These are phyloP conservation scores for Dendrocopos noguchii DNA, from an alignment of 2,113 vertebrate species.

Conservation along the genomic window DNA sequence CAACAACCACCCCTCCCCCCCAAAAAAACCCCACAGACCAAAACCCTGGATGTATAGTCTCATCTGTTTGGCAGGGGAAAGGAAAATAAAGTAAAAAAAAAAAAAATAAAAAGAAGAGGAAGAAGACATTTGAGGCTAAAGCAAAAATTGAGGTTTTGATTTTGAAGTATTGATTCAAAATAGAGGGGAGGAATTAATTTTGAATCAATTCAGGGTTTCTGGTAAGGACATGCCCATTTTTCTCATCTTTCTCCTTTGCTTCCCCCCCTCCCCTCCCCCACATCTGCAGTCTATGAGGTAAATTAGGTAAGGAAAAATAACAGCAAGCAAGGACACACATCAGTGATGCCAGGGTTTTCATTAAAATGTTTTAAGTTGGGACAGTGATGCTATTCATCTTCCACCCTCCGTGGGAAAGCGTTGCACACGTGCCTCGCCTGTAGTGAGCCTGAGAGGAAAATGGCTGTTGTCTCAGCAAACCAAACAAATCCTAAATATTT, in stretches of 20 bases:
- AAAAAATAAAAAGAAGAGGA: too few species aligned
- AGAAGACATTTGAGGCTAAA: not conserved
- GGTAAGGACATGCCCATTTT: conserved; percentile 13
- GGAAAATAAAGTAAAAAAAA: not conserved
- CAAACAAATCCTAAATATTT: not conserved
- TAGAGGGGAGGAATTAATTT: conserved; percentile 38
- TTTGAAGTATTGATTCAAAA: conserved; percentile 55
- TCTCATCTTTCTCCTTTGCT: not conserved
- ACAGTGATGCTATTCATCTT: conserved; percentile 44
- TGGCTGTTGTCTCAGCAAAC: not conserved
- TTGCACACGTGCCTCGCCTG: not conserved
- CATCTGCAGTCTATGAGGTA: conserved; percentile 25
- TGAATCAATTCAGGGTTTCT: conserved; percentile 40
- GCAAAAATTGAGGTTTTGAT: conserved; percentile 2
- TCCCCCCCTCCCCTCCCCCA: not conserved
- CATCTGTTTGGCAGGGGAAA: not conserved
- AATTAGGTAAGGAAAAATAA: conserved; percentile 55
- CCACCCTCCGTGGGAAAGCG: not conserved
- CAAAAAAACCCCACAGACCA: too few species aligned
- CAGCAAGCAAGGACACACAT: conserved; percentile 38
- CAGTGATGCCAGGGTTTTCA: conserved; percentile 37
- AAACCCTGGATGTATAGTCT: not conserved
- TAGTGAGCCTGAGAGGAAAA: not conserved
- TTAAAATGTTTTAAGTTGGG: conserved; percentile 57
- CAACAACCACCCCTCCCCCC: too few species aligned